phyloP scores from a whole-genome alignment of 2,888 invertebrate genomes.

The Atrina japonica region DNA sequence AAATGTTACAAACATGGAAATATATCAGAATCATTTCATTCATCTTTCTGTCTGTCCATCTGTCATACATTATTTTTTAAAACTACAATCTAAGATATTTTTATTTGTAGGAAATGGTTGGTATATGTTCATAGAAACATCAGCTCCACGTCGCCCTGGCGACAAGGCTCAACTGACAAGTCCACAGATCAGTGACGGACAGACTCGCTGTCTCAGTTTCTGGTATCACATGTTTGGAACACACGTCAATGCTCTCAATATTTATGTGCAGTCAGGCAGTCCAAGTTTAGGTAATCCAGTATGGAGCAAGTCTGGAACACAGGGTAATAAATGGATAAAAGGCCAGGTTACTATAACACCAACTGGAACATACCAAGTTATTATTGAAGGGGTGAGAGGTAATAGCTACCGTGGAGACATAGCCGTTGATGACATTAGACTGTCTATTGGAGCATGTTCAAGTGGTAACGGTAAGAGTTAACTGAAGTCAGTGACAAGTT shows the following conservation, averaged over 20 bases:
- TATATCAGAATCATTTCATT: too few species aligned
- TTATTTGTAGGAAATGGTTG: constrained; percentile 58
- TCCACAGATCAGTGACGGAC: constrained; percentile 55
- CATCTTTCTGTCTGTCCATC: too few species aligned
- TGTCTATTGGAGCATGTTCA: constrained; percentile 63
- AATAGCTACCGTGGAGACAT: constrained; percentile 59
- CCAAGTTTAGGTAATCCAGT: constrained; percentile 46
- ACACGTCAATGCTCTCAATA: constrained; percentile 64
- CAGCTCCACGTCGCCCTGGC: constrained; percentile 83
- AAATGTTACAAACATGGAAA: too few species aligned
- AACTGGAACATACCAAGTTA: constrained; percentile 50
- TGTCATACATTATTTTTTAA: too few species aligned
- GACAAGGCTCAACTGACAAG: constrained; percentile 83
- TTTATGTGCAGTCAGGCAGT: constrained; percentile 44
- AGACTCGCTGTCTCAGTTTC: constrained; percentile 67
- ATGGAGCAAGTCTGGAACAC: constrained; percentile 53
- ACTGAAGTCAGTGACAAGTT: too few species aligned
- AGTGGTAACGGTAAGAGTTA: not conserved
- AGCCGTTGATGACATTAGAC: constrained; percentile 67
- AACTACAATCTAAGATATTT: too few species aligned
- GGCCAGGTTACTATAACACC: constrained; percentile 51
- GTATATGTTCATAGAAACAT: constrained; percentile 83
- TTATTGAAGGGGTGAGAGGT: constrained; percentile 64
- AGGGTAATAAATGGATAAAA: constrained; percentile 61
- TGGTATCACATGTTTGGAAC: constrained; percentile 76